Conservation (phyloP, 1,140 invertebrate species). For the Ips typographus region DNA sequence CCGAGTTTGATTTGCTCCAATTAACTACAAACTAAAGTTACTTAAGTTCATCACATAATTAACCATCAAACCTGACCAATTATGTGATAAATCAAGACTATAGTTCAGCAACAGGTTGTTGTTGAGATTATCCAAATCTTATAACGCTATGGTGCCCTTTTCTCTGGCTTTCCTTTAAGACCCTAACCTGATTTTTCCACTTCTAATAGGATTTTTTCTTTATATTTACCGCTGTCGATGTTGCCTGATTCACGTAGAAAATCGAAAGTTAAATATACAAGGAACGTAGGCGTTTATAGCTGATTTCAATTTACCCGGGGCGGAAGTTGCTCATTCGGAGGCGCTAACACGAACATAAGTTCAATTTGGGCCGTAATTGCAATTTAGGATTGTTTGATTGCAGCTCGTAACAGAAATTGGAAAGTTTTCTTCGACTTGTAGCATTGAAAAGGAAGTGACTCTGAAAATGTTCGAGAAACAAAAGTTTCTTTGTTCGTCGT, state of each 20-base stretch:
- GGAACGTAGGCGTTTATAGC: slow-evolving; percentile 2
- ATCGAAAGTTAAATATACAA: neutral
- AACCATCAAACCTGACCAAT: no score
- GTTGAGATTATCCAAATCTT: no score
- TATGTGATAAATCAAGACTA: no score
- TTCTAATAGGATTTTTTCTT: neutral
- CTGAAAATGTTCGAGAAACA: no score
- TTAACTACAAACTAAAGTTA: no score
- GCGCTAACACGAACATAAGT: slow-evolving; percentile 8
- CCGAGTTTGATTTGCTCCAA: no score
- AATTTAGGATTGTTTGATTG: slow-evolving; percentile 16
- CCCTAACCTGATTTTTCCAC: no score
- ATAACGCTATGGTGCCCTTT: no score
- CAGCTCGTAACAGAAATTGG: slow-evolving; percentile 3
- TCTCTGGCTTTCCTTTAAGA: no score
- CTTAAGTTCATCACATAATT: no score
- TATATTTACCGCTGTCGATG: slow-evolving; percentile 1
- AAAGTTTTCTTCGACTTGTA: slow-evolving; percentile 3
- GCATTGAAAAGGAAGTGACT: neutral
- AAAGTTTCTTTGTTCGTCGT: no score
- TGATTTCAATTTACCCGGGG: slow-evolving; percentile 13
- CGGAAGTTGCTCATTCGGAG: slow-evolving; percentile 8
- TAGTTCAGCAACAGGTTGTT: no score
- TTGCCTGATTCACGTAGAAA: neutral
- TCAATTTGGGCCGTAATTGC: slow-evolving; percentile 9